Conservation (phyloP, 2,888 invertebrate genomes). For the Sphaerophoria taeniata region DNA sequence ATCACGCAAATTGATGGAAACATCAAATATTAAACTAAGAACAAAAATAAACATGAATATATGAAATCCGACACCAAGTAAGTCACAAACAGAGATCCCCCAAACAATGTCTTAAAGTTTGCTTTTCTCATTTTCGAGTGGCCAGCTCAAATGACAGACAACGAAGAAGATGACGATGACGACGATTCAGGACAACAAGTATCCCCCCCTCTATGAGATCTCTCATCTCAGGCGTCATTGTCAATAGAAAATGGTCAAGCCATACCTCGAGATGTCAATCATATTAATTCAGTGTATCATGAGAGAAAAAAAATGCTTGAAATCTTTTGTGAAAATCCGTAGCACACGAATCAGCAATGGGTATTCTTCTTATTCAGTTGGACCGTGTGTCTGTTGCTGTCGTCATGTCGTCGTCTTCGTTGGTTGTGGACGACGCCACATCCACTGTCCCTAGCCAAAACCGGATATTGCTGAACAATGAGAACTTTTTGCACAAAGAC, state of each 20-base stretch:
- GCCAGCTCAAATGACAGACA: constrained; percentile 26
- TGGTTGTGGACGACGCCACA: background rate
- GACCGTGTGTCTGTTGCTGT: constrained; percentile 14
- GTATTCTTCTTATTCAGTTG: background rate
- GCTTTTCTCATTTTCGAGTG: constrained; percentile 31
- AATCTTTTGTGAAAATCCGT: constrained; percentile 44
- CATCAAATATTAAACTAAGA: constrained; percentile 1
- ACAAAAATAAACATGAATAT: background rate
- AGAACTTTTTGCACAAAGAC: constrained; percentile 20
- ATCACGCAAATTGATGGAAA: constrained; percentile 29
- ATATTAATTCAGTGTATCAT: constrained; percentile 63
- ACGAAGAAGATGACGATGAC: background rate
- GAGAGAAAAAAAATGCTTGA: constrained; percentile 19
- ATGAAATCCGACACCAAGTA: constrained; percentile 40
- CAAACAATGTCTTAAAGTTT: constrained; percentile 14
- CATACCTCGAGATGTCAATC: constrained; percentile 52
- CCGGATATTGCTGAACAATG: constrained; percentile 60
- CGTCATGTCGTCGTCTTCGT: too few relatives aligned
- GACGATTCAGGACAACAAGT: background rate
- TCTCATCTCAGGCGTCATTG: constrained; percentile 20
- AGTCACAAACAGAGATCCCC: background rate
- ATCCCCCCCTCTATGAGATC: background rate
- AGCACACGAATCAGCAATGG: constrained; percentile 3
- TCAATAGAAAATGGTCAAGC: constrained; percentile 48
- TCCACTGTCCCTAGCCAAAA: background rate